These are phyloP conservation scores for Vidua chalybeata DNA, from an alignment of 2,113 vertebrate species.

Conservation along the genomic window DNA sequence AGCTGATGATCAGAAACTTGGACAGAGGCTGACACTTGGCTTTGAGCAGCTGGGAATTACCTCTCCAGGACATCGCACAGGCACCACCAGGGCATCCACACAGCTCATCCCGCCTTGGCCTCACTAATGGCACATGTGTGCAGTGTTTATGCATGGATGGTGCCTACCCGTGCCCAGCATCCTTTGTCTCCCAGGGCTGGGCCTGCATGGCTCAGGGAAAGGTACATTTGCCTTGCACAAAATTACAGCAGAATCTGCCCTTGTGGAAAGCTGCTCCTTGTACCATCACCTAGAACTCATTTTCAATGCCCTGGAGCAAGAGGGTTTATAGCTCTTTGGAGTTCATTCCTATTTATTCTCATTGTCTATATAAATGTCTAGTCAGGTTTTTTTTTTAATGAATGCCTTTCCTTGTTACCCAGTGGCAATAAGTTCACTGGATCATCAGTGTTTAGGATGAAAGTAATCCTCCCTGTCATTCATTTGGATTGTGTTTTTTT, in stretches of 20 bases:
- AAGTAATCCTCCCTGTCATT: background rate
- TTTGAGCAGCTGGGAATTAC: background rate
- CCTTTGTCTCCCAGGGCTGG: background rate
- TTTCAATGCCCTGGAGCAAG: background rate
- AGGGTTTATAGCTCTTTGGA: background rate
- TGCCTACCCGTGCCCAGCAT: background rate
- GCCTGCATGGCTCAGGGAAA: background rate
- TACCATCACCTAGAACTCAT: background rate
- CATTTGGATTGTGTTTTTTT: background rate
- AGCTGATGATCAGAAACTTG: background rate
- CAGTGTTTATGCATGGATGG: background rate
- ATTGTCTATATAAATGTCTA: background rate
- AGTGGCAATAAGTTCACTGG: background rate
- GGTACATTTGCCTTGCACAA: background rate
- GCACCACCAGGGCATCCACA: fast-evolving
- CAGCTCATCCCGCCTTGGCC: background rate
- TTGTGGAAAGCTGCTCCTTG: background rate
- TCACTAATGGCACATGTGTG: background rate
- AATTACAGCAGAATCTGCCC: background rate
- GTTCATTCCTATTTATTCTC: background rate
- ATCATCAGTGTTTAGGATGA: background rate
- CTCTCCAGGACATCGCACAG: background rate
- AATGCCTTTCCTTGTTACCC: background rate
- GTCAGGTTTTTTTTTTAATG: background rate
- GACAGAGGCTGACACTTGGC: background rate